Percentiles rank a stretch among this genome's conserved stretches.
phyloP scores from a whole-genome alignment of 2,888 invertebrate species.

The Tenthredo distinguenda region DNA sequence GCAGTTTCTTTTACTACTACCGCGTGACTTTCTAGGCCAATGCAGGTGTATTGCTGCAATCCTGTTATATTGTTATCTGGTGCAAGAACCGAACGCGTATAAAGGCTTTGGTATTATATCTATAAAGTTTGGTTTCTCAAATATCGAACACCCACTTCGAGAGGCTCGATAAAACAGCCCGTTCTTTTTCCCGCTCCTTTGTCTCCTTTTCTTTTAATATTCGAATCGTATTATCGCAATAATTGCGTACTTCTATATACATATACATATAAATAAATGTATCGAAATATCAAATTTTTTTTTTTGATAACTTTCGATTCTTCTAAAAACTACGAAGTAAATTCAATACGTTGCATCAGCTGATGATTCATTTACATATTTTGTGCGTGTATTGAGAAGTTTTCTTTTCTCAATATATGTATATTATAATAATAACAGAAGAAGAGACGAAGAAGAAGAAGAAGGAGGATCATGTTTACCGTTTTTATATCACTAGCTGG shows the following conservation, averaged over 20 bases:
- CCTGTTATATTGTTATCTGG: constrained; percentile 13
- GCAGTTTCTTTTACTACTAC: background rate
- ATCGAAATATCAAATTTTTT: background rate
- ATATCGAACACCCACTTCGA: no score
- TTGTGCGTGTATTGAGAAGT: background rate
- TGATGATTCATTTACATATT: background rate
- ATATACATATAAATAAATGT: background rate
- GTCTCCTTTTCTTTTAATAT: background rate
- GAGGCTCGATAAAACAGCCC: no score
- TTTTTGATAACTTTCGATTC: background rate
- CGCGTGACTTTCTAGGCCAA: background rate
- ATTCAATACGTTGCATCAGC: background rate
- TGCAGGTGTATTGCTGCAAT: background rate
- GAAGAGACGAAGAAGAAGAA: background rate
- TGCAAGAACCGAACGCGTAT: background rate
- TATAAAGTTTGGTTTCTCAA: no score
- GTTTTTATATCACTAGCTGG: background rate
- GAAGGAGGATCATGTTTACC: background rate
- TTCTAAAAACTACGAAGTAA: background rate
- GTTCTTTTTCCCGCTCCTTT: background rate
- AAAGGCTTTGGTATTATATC: no score
- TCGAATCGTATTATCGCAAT: background rate
- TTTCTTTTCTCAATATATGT: background rate
- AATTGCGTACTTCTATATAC: background rate
- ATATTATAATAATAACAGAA: background rate